Percentiles rank a stretch among this genome's conserved stretches.
These are phyloP conservation scores for Furcifer pardalis DNA, from an alignment of 2,797 vertebrate genomes.

Conservation along the genomic window DNA sequence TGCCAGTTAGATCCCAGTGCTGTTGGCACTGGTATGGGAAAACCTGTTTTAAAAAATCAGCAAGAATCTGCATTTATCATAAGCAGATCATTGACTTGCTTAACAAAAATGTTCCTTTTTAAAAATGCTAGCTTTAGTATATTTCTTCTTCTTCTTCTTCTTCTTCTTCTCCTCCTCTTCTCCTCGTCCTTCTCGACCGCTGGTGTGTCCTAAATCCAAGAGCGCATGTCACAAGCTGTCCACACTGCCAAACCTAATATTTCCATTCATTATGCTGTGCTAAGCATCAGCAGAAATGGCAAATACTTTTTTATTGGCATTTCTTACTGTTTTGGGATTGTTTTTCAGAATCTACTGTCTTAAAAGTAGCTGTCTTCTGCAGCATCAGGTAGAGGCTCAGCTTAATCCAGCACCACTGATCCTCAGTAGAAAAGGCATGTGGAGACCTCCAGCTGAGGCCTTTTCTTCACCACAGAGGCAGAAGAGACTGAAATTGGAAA, in stretches of 20 bases:
- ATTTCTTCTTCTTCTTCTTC: no score
- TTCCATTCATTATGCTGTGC: conserved; percentile 44
- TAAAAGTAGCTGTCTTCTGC: not conserved
- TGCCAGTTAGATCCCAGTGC: conserved; percentile 62
- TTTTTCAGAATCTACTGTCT: conserved; percentile 32
- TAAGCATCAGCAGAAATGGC: conserved; percentile 52
- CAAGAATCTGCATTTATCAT: conserved; percentile 45
- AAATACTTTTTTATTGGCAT: conserved; percentile 55
- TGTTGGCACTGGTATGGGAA: conserved; percentile 47
- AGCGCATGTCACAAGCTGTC: conserved; percentile 48
- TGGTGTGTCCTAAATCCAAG: conserved; percentile 49
- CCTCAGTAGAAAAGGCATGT: not conserved
- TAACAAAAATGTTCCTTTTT: conserved; percentile 26
- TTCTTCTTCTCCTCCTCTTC: conserved; percentile 19
- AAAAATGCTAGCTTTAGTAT: not conserved
- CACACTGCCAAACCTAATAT: conserved; percentile 54
- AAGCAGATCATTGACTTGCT: conserved; percentile 54
- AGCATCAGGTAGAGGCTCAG: not conserved
- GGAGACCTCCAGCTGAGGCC: not conserved
- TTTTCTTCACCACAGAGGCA: not conserved
- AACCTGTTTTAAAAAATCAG: conserved; percentile 45
- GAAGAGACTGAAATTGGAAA: no score
- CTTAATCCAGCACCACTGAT: not conserved
- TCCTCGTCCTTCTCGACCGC: conserved; percentile 39
- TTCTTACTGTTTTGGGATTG: conserved; percentile 56